phyloP scores from a whole-genome alignment of 2,797 vertebrate genomes.

The Paratrypauchen microcephalus region DNA sequence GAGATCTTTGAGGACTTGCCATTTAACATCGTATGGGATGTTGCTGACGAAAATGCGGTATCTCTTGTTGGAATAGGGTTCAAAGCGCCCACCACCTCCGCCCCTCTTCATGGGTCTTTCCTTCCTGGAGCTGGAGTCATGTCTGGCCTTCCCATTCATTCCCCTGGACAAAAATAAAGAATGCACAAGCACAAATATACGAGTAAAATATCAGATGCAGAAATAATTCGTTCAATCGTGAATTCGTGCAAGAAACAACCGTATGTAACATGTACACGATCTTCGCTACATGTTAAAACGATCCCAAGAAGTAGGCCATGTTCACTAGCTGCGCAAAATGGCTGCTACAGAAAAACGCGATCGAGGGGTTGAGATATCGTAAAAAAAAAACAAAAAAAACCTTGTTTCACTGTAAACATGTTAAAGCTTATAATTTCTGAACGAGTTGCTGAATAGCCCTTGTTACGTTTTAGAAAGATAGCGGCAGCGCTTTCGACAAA shows the following conservation, averaged over 20 bases:
- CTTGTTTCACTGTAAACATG: accelerated
- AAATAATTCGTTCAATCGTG: neutral
- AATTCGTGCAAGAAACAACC: neutral
- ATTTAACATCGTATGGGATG: conserved; percentile 97
- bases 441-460: neutral
- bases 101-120: conserved; percentile 91
- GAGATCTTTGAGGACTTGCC: conserved; percentile 96
- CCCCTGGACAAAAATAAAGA: conserved; percentile 67
- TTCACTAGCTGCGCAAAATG: conserved; percentile 2
- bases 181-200: neutral
- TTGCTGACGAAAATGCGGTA: conserved; percentile 97
- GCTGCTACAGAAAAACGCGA: neutral
- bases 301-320: neutral
- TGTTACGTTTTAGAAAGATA: neutral
- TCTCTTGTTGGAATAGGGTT: conserved; percentile 88
- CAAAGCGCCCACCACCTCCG: conserved; percentile 86
- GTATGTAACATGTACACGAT: neutral
- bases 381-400: accelerated
- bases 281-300: neutral
- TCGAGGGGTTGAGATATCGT: neutral
- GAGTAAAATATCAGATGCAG: neutral
- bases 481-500: neutral
- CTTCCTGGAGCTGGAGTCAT: conserved; percentile 81
- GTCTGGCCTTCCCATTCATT: conserved; percentile 83
- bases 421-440: neutral